Percentiles rank a stretch among this genome's conserved stretches.
Conservation (phyloP, 2,888 invertebrate species). For the Chorisops tibialis region DNA sequence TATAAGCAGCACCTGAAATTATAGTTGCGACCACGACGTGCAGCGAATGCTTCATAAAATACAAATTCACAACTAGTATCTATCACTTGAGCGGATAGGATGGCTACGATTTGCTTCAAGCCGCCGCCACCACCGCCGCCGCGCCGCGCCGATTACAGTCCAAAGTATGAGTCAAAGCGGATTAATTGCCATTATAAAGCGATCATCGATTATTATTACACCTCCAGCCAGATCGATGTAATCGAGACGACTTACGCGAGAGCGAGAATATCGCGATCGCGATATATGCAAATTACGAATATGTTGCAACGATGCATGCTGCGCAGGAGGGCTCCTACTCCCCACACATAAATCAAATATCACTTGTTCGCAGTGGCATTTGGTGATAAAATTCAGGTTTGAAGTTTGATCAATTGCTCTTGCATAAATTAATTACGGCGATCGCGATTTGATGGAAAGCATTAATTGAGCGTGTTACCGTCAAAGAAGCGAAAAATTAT, state of each 20-base stretch:
- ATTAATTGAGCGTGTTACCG: conserved; percentile 18
- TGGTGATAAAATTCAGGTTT: conserved; percentile 19
- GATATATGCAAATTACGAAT: conserved; percentile 21
- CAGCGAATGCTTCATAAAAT: too few species aligned
- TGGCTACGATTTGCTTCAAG: too few species aligned
- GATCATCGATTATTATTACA: conserved; percentile 25
- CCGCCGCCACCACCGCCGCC: too few species aligned
- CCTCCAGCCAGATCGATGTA: conserved; percentile 15
- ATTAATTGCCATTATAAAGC: conserved; percentile 25
- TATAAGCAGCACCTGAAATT: too few species aligned
- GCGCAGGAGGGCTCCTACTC: background rate
- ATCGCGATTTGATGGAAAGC: conserved; percentile 2
- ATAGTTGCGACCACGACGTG: too few species aligned
- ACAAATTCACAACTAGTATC: too few species aligned
- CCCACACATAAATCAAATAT: conserved; percentile 25
- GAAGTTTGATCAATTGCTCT: conserved; percentile 18
- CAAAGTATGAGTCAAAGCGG: background rate
- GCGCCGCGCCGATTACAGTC: background rate
- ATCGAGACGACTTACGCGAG: background rate
- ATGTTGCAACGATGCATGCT: conserved; percentile 1
- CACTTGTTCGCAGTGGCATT: conserved; percentile 18
- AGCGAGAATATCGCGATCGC: background rate
- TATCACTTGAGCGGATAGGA: too few species aligned
- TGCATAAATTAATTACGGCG: conserved; percentile 23
- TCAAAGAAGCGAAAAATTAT: conserved; percentile 19